A percentile compares a stretch with the other conserved stretches of the same genome.
phyloP scores from a whole-genome alignment of 2,797 vertebrate species.

The Poecilia picta region DNA sequence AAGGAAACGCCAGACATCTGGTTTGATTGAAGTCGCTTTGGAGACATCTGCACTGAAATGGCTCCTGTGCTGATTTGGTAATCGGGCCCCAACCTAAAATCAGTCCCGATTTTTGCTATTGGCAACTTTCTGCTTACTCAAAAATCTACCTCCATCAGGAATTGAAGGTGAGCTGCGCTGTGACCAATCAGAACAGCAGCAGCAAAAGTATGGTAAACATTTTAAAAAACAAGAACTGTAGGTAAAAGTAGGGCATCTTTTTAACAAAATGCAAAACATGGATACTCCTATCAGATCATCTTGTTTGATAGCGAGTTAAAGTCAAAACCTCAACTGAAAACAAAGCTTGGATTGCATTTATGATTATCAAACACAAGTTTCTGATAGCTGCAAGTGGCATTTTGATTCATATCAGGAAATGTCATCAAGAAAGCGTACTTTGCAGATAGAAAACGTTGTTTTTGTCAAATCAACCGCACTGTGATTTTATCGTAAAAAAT shows the following conservation, averaged over 20 bases:
- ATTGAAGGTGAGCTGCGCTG: not conserved
- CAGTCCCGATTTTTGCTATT: not conserved
- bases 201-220: not conserved
- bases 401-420: slow-evolving; percentile 27
- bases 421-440: slow-evolving; percentile 32
- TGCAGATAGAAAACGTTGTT: not conserved
- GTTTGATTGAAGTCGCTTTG: not conserved
- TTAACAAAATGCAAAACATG: not conserved
- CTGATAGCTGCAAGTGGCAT: not conserved
- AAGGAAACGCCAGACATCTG: not conserved
- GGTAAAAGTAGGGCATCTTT: not conserved
- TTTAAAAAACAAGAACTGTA: not conserved
- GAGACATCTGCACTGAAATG: not conserved
- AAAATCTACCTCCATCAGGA: not conserved
- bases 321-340: not conserved
- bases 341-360: not conserved
- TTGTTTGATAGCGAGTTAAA: not conserved
- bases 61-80: not conserved
- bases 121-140: not conserved
- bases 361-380: slow-evolving; percentile 1
- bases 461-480: slow-evolving; percentile 23
- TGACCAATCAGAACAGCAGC: not conserved
- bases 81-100: not conserved
- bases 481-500: slow-evolving; percentile 24
- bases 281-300: not conserved